These are phyloP conservation scores for Gnathonemus longibarbis DNA, from an alignment of 2,113 vertebrate genomes.

Conservation along the genomic window DNA sequence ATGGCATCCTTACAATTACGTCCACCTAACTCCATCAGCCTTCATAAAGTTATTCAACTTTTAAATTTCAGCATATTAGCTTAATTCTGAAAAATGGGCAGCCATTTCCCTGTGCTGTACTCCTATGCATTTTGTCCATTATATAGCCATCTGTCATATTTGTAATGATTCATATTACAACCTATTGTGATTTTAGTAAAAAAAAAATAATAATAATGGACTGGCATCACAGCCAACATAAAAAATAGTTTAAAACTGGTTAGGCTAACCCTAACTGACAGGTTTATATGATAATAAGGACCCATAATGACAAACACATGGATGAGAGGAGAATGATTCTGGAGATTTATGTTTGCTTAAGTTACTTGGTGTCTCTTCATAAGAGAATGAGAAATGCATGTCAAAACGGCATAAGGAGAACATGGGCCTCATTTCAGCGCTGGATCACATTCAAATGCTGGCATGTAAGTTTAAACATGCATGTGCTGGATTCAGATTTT, in stretches of 20 bases:
- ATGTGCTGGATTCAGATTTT: neutral
- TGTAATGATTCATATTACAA: neutral
- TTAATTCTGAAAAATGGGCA: neutral
- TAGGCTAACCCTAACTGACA: neutral
- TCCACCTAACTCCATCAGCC: neutral
- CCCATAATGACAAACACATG: conserved; percentile 7
- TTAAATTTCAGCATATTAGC: neutral
- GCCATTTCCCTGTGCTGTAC: neutral
- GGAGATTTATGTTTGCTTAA: neutral
- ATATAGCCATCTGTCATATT: neutral
- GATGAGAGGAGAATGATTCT: neutral
- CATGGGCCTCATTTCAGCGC: neutral
- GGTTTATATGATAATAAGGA: conserved; percentile 12
- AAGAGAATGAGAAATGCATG: neutral
- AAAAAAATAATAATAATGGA: neutral
- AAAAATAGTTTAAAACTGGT: neutral
- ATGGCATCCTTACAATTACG: neutral
- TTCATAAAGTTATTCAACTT: neutral
- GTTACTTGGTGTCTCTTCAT: neutral
- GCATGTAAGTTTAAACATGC: neutral
- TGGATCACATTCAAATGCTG: neutral
- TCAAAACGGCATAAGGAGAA: neutral
- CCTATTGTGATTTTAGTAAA: neutral
- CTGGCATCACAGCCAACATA: neutral
- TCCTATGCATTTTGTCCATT: neutral